Base-by-base conservation (phyloP, 2,113 vertebrate species). In the Deroptyus accipitrinus region DNA sequence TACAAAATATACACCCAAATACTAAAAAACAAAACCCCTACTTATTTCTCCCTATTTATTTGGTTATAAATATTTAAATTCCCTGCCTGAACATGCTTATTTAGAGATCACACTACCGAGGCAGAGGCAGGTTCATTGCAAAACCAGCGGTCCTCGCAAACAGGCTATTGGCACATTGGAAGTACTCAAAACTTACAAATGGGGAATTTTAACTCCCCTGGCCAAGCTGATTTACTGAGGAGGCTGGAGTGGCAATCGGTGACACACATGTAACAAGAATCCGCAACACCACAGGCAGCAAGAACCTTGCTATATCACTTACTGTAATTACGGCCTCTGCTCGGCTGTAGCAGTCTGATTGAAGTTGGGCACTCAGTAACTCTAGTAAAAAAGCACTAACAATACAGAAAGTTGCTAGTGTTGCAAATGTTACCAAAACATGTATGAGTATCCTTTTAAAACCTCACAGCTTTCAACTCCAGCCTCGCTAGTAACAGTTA, bases 351-450 rank as follows among this genome's bases (percentile, higher is more conserved):
- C 7, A 5, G 86, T 90, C 39, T 46, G 41, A 55, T 64, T 82
- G 69, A 69, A 88, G 41, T 57, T 27, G 54, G 11, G 9, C 49
- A 88, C 66, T 76, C 54, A n/a, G n/a, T n/a, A n/a, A n/a, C n/a
- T n/a, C n/a, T n/a, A 96, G 72, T 79, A 92, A 86, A 76, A 97
- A 95, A 94, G 80, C 88, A 95, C 83, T 77, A 96, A 95, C 81
- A 82, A 94, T 17, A 91, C 62, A 97, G 78, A 82, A 90, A 37
- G 25, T 41, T 84, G 61, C 75, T 95, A 72, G 49, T 90, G 49
- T 76, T 94, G 94, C 94, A 95, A 25, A 51, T 68, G 33, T 92
- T 94, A 95, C 93, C 31, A 48, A 86, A 92, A 92, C 52, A 75
- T 4, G 7, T 70, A 86, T 5, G 18, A 97, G 94, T 69, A 96